A percentile compares a stretch with the other conserved stretches of the same genome.
Conservation (phyloP, 2,797 vertebrate genomes). For the Pagetopsis macropterus region DNA sequence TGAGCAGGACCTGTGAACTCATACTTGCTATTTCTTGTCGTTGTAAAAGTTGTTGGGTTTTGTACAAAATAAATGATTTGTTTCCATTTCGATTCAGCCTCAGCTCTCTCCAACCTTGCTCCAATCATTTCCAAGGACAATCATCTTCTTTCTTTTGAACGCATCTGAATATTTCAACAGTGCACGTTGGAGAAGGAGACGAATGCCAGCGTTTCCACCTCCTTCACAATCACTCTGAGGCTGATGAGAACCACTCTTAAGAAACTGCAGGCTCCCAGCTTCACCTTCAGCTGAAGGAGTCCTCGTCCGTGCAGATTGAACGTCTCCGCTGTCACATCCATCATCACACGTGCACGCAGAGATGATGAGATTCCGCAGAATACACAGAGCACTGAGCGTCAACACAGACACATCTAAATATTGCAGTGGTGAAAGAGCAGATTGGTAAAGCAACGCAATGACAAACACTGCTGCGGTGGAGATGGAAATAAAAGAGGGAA, state of each 20-base stretch:
- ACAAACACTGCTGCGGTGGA: not conserved
- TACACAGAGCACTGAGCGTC: conserved; percentile 22
- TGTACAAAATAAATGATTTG: too few species aligned
- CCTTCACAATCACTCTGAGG: conserved; percentile 29
- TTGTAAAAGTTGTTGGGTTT: too few species aligned
- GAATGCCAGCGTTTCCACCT: conserved; percentile 34
- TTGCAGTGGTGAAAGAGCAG: not conserved
- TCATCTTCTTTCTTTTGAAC: too few species aligned
- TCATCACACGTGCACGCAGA: conserved; percentile 21
- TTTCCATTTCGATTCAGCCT: not conserved
- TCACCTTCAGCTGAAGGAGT: conserved; percentile 59
- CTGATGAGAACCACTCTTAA: conserved; percentile 29
- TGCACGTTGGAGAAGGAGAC: conserved; percentile 7
- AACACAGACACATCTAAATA: conserved; percentile 12
- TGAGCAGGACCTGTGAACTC: too few species aligned
- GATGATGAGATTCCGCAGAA: conserved; percentile 43
- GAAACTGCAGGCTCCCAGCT: conserved; percentile 16
- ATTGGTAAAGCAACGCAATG: not conserved
- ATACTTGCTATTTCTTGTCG: too few species aligned
- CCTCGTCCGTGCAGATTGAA: conserved; percentile 52
- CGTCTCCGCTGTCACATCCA: conserved; percentile 44
- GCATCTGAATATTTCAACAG: too few species aligned
- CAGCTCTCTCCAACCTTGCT: too few species aligned
- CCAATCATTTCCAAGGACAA: too few species aligned
- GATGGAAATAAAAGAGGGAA: not conserved